Evolutionary conservation across 2,888 invertebrate species (phyloP), one percentile per base, ranked within the genome.

Genomic region (Hyalella azteca): DNA sequence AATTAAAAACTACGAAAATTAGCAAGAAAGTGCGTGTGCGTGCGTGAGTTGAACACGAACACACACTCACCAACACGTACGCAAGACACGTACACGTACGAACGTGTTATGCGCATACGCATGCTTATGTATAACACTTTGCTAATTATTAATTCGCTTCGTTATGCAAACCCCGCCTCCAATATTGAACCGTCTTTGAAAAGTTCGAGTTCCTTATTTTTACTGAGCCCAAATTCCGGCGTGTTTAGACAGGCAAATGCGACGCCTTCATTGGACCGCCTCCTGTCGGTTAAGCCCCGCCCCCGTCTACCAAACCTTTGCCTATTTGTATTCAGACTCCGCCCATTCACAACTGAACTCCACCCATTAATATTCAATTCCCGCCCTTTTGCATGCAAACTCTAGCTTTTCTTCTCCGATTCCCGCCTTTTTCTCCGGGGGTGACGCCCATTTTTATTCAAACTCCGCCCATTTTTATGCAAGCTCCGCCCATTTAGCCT

Each of bases 401-500:
- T 73, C 73, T 40, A n/a, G 40, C 41, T 7, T 15, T 15, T 73
- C 40, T 59, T 59, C 26, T 59, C 11, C 26, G 13, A 59, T 13
- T 29, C 13, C 26, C 59, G 26, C 59, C 22, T 22, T 26, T 5
- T 59, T 22, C 13, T 29, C 22, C 29, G 26, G 29, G 32, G 32
- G 32, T 29, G 9, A 26, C 59, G 26, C 59, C 59, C 32, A 26
- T 59, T 59, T 59, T 41, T 39, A 73, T 41, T 5, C 73, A 73
- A 36, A 40, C 40, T 40, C 19, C 73, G 73, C 73, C 73, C 32
- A 15, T 1, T 59, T 41, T 41, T 39, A 73, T 41, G n/a, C 40
- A 73, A 5, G 73, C 73, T 13, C 73, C 73, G 73, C 73, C 73
- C 40, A 73, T 32, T 5, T 73, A 73, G 73, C 73, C 73, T 73